phyloP scores from a whole-genome alignment of 2,113 vertebrate species.

The Plotosus lineatus region DNA sequence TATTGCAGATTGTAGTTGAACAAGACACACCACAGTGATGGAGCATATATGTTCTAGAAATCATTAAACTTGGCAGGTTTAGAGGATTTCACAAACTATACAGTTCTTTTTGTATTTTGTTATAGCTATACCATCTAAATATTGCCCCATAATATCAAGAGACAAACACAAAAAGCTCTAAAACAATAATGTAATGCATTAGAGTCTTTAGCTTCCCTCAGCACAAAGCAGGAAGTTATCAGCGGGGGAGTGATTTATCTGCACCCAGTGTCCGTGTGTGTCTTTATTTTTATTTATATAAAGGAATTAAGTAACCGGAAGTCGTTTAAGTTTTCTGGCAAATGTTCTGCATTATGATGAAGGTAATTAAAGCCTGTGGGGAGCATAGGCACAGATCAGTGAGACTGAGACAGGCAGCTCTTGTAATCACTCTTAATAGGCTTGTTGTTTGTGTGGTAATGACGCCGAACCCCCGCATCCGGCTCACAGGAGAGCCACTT shows the following conservation, averaged over 20 bases:
- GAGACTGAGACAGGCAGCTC: slow-evolving; percentile 49
- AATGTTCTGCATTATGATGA: slow-evolving; percentile 42
- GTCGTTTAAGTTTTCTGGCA: slow-evolving; percentile 34
- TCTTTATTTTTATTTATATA: slow-evolving; percentile 38
- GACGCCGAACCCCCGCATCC: slow-evolving; percentile 40
- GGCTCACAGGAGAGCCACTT: slow-evolving; percentile 41
- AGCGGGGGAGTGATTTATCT: slow-evolving; percentile 41
- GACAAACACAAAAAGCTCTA: background rate
- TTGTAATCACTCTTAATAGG: slow-evolving; percentile 59
- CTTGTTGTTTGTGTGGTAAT: slow-evolving; percentile 56
- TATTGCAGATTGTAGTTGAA: no score
- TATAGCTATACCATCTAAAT: background rate
- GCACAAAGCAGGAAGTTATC: slow-evolving; percentile 7
- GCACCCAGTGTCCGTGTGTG: slow-evolving; percentile 35
- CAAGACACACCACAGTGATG: background rate
- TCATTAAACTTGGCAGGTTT: background rate
- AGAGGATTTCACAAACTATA: background rate
- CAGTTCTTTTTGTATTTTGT: background rate
- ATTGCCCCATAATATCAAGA: background rate
- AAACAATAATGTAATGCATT: background rate
- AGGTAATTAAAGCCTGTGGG: slow-evolving; percentile 34
- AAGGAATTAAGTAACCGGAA: slow-evolving; percentile 35
- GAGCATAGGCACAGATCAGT: slow-evolving; percentile 44
- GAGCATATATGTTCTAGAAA: background rate
- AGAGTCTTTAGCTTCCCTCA: background rate